phyloP scores from a whole-genome alignment of 2,797 vertebrate species.

The Crenuchus spilurus region DNA sequence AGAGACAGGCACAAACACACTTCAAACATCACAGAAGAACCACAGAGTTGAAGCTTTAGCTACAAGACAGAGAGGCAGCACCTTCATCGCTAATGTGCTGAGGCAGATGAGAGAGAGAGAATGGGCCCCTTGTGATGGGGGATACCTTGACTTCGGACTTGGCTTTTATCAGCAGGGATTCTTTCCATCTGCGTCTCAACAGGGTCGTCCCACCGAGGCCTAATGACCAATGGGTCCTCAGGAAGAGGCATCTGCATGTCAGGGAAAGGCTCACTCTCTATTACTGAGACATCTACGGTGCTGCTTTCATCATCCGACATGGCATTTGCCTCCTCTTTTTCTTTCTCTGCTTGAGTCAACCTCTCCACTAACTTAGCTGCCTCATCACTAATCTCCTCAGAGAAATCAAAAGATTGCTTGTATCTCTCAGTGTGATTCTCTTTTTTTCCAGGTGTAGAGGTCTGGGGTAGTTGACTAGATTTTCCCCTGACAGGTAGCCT shows the following conservation, averaged over 20 bases:
- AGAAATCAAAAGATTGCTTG: constrained; percentile 90
- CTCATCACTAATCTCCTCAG: constrained; percentile 96
- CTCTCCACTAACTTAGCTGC: constrained; percentile 94
- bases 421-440: constrained; percentile 81
- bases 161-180: constrained; percentile 95
- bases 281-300: constrained; percentile 90
- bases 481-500: constrained; percentile 89
- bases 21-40: constrained; percentile 79
- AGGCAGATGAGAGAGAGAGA: constrained; percentile 87
- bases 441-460: constrained; percentile 81
- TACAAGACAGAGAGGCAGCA: constrained; percentile 85
- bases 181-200: constrained; percentile 99
- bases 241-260: constrained; percentile 89
- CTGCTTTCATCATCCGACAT: constrained; percentile 93
- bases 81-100: constrained; percentile 83
- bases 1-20: constrained; percentile 75
- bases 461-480: constrained; percentile 67
- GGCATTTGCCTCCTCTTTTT: constrained; percentile 79
- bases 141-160: constrained; percentile 97
- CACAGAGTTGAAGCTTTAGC: constrained; percentile 77
- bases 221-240: constrained; percentile 96
- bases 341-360: constrained; percentile 89
- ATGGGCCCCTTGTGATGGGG: constrained; percentile 85
- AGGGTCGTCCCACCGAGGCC: constrained; percentile 96
- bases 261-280: constrained; percentile 89